Evolutionary conservation across 2,797 vertebrate genomes (phyloP).

Genomic region (Octomys mimax): DNA sequence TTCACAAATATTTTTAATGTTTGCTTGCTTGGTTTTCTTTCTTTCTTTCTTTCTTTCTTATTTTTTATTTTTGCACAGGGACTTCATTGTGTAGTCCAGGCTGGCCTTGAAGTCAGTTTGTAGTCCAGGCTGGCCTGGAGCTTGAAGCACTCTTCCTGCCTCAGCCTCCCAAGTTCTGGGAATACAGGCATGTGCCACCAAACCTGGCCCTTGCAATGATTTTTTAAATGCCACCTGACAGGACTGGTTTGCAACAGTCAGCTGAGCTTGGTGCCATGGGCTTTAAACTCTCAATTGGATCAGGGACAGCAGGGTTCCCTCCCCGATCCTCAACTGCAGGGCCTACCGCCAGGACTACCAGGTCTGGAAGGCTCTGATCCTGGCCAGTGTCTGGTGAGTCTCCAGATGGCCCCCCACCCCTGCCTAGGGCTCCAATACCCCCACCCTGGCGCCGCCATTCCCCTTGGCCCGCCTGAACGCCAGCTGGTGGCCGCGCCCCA

Average conservation of each 20-base stretch:
- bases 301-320: no score
- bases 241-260: background rate
- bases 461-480: background rate
- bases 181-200: no score
- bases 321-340: background rate
- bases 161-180: no score
- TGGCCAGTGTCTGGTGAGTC: background rate
- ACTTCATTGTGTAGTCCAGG: background rate
- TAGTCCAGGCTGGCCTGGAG: no score
- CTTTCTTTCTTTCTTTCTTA: no score
- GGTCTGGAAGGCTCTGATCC: background rate
- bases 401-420: background rate
- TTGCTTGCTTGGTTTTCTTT: background rate
- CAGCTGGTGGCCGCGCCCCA: background rate
- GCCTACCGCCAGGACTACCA: background rate
- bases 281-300: no score
- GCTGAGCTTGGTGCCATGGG: background rate
- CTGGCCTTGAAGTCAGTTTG: no score
- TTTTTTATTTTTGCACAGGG: background rate
- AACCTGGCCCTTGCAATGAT: background rate
- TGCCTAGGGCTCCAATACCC: background rate
- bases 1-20: background rate
- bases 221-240: background rate
- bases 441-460: background rate
- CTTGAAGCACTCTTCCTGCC: background rate